Conservation (phyloP, 1,140 invertebrate genomes). For the Daktulosphaira vitifoliae region DNA sequence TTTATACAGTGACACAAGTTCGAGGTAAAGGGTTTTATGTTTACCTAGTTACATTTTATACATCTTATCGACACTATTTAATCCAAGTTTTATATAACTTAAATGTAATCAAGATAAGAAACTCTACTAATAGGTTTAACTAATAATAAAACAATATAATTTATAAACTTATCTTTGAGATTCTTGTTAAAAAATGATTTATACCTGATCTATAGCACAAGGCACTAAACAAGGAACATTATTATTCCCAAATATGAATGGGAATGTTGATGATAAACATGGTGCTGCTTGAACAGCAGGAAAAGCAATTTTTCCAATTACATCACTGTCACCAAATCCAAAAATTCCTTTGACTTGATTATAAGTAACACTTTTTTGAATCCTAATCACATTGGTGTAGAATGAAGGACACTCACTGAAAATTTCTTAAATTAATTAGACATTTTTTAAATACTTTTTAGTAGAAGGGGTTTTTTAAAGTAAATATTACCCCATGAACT, state of each 20-base stretch:
- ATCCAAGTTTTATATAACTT: too few relatives aligned
- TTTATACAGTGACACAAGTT: too few relatives aligned
- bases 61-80: too few relatives aligned
- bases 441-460: too few relatives aligned
- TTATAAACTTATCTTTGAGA: conserved; percentile 22
- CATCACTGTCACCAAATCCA: conserved; percentile 91
- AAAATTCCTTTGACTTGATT: conserved; percentile 96
- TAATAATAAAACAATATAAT: not conserved
- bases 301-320: conserved; percentile 95
- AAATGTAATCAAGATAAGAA: too few relatives aligned
- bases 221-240: conserved; percentile 90
- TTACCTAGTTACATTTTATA: too few relatives aligned
- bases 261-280: conserved; percentile 89
- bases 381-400: conserved; percentile 84
- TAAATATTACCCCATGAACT: conserved; percentile 79
- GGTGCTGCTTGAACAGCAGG: conserved; percentile 95
- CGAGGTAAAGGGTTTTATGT: too few relatives aligned
- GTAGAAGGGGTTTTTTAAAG: too few relatives aligned
- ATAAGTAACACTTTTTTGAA: conserved; percentile 89
- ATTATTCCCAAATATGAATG: conserved; percentile 79
- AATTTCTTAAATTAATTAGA: conserved; percentile 29
- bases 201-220: conserved; percentile 94
- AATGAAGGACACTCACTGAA: conserved; percentile 74
- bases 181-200: too few relatives aligned
- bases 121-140: too few relatives aligned